Evolutionary conservation across 2,888 invertebrate species (phyloP), one percentile per base, ranked within the genome.

Genomic region (Leptinotarsa haldemani): DNA sequence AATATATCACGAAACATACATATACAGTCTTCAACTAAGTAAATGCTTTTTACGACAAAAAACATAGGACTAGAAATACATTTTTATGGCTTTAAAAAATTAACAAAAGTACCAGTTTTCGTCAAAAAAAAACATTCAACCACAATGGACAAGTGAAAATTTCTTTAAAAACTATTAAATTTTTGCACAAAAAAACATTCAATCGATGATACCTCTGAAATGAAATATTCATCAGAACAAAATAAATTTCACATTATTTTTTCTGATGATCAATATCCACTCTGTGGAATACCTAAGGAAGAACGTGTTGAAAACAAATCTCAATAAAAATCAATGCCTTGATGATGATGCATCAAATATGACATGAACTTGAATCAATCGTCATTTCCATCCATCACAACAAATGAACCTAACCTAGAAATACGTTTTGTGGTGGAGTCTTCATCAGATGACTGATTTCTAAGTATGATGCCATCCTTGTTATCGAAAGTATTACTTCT

Each of bases 401-500:
- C 87, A 78, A 89, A 90, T 9, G 90, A 89, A n/a, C 89, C 89
- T 69, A 89, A 85, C 30, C 89, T 86, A 9, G 89, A 89, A 74
- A 89, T 81, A 65, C 89, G 83, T 78, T 89, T 89, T 13, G 86
- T 82, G 5, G 84, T 79, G 68, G 86, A 85, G 22, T 80, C 81
- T n/a, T 85, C 86, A 18, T 77, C 79, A 46, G 75, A 70, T 4
- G 72, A 77, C 65, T 79, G 81, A 50, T 78, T 80, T 20, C 83
- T 81, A 58, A 83, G 71, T 22, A 78, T 85, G 77, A 81, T 80
- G 12, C 80, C 12, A 66, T 83, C 82, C 77, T 83, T 84, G 73
- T 91, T 92, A 79, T 92, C 92, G 83, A 93, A 93, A 0, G 93
- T 93, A 4, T 92, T 92, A 79, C 92, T 92, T 52, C 92, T 75